Conservation (phyloP, 2,797 vertebrate species). For the Dendrocincla tyrannina region DNA sequence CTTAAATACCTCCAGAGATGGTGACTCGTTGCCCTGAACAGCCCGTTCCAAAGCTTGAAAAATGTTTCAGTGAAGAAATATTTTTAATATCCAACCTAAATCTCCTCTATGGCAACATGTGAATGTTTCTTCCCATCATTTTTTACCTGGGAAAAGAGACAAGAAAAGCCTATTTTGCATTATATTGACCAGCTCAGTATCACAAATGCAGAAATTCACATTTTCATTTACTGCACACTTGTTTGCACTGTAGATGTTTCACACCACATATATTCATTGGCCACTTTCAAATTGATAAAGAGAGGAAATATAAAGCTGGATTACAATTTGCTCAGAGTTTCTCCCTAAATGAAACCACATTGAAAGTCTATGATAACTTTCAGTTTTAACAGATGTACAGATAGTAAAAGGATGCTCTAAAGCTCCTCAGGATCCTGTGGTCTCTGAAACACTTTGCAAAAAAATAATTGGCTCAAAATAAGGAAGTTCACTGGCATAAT, state of each 20-base stretch:
- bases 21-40: no score
- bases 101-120: neutral
- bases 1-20: neutral
- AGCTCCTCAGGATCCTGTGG: neutral
- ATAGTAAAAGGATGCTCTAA: neutral
- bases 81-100: neutral
- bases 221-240: neutral
- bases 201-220: neutral
- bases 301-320: neutral
- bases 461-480: neutral
- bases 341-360: neutral
- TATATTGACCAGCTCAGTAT: neutral
- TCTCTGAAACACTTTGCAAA: neutral
- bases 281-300: neutral
- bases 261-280: neutral
- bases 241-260: neutral
- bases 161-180: neutral
- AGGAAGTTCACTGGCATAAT: neutral
- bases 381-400: neutral
- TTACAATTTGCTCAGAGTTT: neutral
- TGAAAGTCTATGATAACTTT: neutral
- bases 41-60: neutral
- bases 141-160: neutral
- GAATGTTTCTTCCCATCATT: rapidly evolving
- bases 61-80: neutral